Base-by-base conservation (phyloP, 2,888 invertebrate genomes). In the Drepanosiphum platanoidis region DNA sequence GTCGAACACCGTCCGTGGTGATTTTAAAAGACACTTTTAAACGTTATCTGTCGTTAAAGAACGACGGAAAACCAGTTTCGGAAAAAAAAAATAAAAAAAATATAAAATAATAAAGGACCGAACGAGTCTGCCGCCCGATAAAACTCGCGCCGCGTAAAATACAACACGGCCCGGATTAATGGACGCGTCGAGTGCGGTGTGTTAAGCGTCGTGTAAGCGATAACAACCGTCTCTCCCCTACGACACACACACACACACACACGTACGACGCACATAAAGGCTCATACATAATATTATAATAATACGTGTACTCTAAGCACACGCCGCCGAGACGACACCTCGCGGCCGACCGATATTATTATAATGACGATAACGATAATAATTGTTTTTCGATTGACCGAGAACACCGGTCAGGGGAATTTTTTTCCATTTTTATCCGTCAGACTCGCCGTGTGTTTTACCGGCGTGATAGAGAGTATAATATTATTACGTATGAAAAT, bases 1-100 rank as follows among this genome's bases (percentile, higher is more conserved):
- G 81, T 81, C 71, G 58, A 39, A 71, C 81, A 39, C 81, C 11
- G 70, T 71, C 34, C 13, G 71, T 39, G 71, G 71, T 71, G 81
- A 71, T 71, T 81, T 71, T 71, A 81, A 71, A 58, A 81, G 81
- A 81, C 71, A 61, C 71, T 32, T 58, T 81, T 81, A 81, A 81
- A 71, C 71, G 61, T 71, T 71, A 71, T 71, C 81, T 71, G 71
- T 81, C 71, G 71, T 71, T 32, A 32, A 36, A 15, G 39, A 52
- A 78, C 9, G 18, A 52, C 32, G n/a, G 34, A 27, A 81, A 81
- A 80, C 80, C 80, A 58, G 80, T 80, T 80, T 80, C n/a, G 52
- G 52, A 68, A 42, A 32, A 15, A 68, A 32, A 42, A 30, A 30
- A 30, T 18, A 1, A 52, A 75, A 58, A 52, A 74, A 74, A 68